These are phyloP conservation scores for Carlito syrichta DNA, from an alignment of 2,113 vertebrate species.

Conservation along the genomic window DNA sequence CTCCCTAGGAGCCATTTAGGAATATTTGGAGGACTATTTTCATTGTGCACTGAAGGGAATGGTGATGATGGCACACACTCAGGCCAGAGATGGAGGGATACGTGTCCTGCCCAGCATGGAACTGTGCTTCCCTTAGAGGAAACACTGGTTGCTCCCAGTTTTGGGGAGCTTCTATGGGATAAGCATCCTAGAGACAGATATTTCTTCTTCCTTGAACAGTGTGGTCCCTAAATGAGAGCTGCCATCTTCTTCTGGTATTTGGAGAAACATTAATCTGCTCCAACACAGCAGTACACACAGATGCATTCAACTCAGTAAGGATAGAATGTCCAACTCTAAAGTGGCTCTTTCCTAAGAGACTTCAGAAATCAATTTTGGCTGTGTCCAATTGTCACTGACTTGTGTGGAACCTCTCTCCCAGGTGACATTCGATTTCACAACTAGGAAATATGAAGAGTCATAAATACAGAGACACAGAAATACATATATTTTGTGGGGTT, in stretches of 20 bases:
- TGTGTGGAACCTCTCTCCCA: not conserved
- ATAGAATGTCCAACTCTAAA: not conserved
- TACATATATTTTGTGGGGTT: not conserved
- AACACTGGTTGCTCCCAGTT: not conserved
- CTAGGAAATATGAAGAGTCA: not conserved
- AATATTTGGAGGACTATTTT: not conserved
- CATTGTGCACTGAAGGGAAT: not conserved
- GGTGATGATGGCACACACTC: not conserved
- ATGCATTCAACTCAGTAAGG: not conserved
- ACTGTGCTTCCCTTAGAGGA: too few relatives aligned
- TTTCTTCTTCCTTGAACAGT: not conserved
- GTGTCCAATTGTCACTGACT: not conserved
- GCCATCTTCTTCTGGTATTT: not conserved
- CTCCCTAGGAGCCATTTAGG: not conserved
- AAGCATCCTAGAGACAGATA: not conserved
- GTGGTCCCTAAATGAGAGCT: not conserved
- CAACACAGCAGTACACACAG: not conserved
- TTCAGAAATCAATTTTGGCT: not conserved
- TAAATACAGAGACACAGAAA: not conserved
- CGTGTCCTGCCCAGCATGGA: too few relatives aligned
- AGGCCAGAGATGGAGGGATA: not conserved
- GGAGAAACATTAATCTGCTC: too few relatives aligned
- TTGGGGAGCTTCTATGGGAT: not conserved
- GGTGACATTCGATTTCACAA: not conserved
- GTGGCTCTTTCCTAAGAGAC: not conserved